Percentiles rank a stretch among this genome's conserved stretches.
Evolutionary conservation across 2,888 invertebrate species (phyloP).

Genomic region (Hymenopus coronatus): DNA sequence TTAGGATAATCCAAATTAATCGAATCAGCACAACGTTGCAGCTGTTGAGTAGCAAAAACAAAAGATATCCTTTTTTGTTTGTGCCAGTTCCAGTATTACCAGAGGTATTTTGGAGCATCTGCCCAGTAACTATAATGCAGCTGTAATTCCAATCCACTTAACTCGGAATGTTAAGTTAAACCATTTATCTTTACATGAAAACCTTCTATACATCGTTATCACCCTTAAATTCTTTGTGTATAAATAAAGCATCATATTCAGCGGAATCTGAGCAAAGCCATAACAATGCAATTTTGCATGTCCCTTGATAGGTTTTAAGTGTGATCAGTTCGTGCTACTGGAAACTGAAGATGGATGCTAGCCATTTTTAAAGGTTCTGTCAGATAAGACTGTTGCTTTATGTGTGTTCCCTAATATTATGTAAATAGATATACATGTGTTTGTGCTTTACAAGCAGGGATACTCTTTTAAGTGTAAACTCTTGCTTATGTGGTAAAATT

Average conservation of each 20-base stretch:
- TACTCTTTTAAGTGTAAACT: slow-evolving; percentile 16
- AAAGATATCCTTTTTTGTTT: not conserved
- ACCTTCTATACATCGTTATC: not conserved
- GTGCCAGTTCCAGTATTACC: not conserved
- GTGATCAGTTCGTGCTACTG: not conserved
- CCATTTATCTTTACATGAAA: not conserved
- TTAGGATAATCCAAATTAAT: not conserved
- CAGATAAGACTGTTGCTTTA: slow-evolving; percentile 28
- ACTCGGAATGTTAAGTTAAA: not conserved
- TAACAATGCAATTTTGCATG: slow-evolving; percentile 7
- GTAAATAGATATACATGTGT: slow-evolving; percentile 24
- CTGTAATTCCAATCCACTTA: not conserved
- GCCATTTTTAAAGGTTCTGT: slow-evolving; percentile 12
- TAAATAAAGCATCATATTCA: not conserved
- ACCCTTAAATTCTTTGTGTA: not conserved
- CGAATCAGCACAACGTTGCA: not conserved
- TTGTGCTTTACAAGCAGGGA: slow-evolving; percentile 16
- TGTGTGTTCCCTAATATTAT: slow-evolving; percentile 19
- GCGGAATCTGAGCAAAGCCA: not conserved
- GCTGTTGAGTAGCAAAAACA: not conserved
- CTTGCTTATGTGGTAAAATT: slow-evolving; percentile 21
- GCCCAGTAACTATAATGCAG: not conserved
- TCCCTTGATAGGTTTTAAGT: not conserved
- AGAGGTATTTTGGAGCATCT: not conserved
- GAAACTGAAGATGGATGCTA: not conserved